phyloP scores from a whole-genome alignment of 2,797 vertebrate genomes.

The Microcaecilia unicolor region DNA sequence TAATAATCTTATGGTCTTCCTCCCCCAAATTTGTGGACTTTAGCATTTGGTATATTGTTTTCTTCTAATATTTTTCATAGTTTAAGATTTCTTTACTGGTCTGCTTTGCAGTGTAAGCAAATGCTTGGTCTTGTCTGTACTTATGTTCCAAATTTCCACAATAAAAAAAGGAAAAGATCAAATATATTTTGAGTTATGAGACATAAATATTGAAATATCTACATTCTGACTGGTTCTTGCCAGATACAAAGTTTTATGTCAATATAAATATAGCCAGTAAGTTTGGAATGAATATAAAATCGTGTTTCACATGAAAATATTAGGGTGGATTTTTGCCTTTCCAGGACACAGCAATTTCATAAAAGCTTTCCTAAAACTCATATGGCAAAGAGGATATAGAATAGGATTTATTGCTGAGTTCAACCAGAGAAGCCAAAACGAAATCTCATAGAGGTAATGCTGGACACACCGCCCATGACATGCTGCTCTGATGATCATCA shows the following conservation, averaged over 20 bases:
- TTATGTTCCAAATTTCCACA: too few species aligned
- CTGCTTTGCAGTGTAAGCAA: too few species aligned
- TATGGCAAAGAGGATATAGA: conserved; percentile 57
- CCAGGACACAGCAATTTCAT: conserved; percentile 53
- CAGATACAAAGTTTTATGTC: background rate
- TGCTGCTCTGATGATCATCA: conserved; percentile 60
- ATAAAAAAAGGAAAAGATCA: too few species aligned
- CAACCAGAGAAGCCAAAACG: conserved; percentile 63
- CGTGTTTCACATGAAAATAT: conserved; percentile 31
- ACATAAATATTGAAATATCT: too few species aligned
- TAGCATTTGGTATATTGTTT: too few species aligned
- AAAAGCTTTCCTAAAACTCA: conserved; percentile 60
- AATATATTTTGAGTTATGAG: too few species aligned
- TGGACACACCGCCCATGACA: conserved; percentile 51
- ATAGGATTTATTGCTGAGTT: conserved; percentile 63
- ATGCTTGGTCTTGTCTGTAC: too few species aligned
- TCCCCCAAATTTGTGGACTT: too few species aligned
- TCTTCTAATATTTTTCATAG: too few species aligned
- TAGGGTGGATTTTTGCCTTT: conserved; percentile 59
- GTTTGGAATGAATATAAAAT: background rate
- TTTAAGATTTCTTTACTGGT: too few species aligned
- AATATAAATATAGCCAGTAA: background rate
- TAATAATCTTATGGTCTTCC: too few species aligned
- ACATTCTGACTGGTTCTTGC: too few species aligned
- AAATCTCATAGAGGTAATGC: conserved; percentile 55